Conservation (phyloP, 2,113 vertebrate species). For the Melanerpes aurifrons region DNA sequence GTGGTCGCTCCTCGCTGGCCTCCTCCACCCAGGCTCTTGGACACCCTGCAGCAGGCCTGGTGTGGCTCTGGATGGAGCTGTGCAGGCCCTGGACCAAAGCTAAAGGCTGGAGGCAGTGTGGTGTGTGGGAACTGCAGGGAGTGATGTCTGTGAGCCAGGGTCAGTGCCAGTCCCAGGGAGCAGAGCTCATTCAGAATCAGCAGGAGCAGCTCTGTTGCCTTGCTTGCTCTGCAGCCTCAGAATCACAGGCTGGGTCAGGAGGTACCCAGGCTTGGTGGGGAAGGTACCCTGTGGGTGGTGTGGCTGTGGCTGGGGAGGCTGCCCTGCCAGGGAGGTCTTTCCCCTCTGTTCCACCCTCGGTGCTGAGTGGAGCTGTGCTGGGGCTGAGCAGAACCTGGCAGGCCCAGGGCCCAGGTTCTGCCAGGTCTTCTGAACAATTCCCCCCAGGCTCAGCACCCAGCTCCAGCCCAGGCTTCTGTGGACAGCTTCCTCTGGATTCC, state of each 20-base stretch:
- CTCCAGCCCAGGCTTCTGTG: neutral
- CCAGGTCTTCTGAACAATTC: rapidly evolving
- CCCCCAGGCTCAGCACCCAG: neutral
- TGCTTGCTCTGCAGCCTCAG: neutral
- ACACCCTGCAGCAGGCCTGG: neutral
- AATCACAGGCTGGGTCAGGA: neutral
- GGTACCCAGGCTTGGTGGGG: neutral
- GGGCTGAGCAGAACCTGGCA: neutral
- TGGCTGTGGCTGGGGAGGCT: neutral
- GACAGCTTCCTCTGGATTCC: neutral
- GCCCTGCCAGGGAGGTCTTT: neutral
- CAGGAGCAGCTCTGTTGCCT: neutral
- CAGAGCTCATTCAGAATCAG: neutral
- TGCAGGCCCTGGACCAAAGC: neutral
- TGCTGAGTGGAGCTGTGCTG: rapidly evolving
- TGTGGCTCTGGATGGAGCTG: neutral
- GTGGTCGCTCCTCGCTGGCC: rapidly evolving
- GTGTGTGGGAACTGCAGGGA: neutral
- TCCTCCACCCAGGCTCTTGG: rapidly evolving
- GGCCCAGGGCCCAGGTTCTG: neutral
- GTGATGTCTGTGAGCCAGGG: neutral
- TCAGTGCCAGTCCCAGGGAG: rapidly evolving
- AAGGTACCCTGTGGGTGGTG: rapidly evolving
- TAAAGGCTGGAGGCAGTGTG: neutral
- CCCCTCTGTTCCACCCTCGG: neutral